Evolutionary conservation across 2,797 vertebrate species (phyloP), one percentile per base, ranked within the genome.

Genomic region (Enteromius viviparus): DNA sequence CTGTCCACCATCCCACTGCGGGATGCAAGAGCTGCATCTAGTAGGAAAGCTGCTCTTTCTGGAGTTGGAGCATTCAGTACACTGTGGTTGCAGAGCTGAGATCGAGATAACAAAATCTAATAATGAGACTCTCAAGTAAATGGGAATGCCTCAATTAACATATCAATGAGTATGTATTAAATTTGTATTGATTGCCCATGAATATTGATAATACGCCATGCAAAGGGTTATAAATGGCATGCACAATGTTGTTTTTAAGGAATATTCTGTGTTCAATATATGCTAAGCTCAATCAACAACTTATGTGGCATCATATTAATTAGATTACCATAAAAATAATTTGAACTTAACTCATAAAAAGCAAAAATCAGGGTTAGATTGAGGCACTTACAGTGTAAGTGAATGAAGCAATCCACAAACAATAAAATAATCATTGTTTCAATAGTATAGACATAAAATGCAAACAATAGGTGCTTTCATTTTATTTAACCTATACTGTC

Each of bases 11-110:
- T 92, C 90, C 85, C 94, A 88, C 88, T 95, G 53, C 94, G 94
- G 5, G 97, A 96, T 17, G 97, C 95, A 0, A 99, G 95, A 80
- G 98, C 98, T 0, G 97, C 96, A 0, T 99, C 98, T 45, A 99
- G 92, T 87, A 99, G 97, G 88, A 96, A 96, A 71, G 98, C 98
- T 0, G 98, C 98, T 80, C 97, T 96, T 93, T 99, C 98, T 0
- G 96, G 96, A 0, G 96, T 97, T 0, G 97, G 96, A 2, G 97
- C 97, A 0, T 96, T 96, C 70, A 99, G 94, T 85, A 97, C 95
- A 0, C 96, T 99, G 92, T 97, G 97, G 87, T 98, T 98, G 89
- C 96, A 96, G 19, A 99, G 93, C 98, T 99, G 91, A 21, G 80
- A 15, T 77, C 21, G 70, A 77, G 82, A 85, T 60, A 78, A 70